phyloP scores from a whole-genome alignment of 2,888 invertebrate genomes.

The Drosophila recens region DNA sequence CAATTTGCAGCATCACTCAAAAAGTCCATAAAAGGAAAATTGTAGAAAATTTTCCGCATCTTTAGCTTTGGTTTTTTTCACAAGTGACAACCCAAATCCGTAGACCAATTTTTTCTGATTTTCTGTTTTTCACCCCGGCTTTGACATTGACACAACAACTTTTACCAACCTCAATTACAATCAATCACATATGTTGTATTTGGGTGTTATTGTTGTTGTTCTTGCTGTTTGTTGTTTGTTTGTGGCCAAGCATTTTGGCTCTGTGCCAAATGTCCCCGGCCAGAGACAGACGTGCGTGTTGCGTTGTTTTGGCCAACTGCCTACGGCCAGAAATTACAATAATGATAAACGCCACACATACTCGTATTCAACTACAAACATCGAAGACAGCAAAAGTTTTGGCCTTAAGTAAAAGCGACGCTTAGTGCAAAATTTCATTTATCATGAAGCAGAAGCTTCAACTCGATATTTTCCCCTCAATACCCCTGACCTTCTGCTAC shows the following conservation, averaged over 20 bases:
- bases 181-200: constrained; percentile 77
- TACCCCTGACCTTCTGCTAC: constrained; percentile 10
- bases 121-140: constrained; percentile 32
- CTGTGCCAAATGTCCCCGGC: constrained; percentile 49
- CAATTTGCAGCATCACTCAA: constrained; percentile 41
- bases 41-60: constrained; percentile 53
- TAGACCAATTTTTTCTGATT: constrained; percentile 49
- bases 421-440: constrained; percentile 70
- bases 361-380: constrained; percentile 9
- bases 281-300: constrained; percentile 51
- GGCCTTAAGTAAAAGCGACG: constrained; percentile 54
- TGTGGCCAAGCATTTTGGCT: constrained; percentile 55
- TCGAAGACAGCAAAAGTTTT: constrained; percentile 57
- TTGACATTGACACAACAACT: constrained; percentile 79
- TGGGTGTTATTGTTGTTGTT: constrained; percentile 34
- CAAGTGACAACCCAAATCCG: constrained; percentile 55
- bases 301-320: constrained; percentile 43
- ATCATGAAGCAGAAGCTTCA: constrained; percentile 51
- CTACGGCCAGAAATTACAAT: constrained; percentile 70
- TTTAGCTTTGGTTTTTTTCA: constrained; percentile 47
- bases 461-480: constrained; percentile 17
- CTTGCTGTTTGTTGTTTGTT: constrained; percentile 34
- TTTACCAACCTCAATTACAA: constrained; percentile 82
- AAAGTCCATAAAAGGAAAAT: constrained; percentile 35
- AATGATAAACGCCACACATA: constrained; percentile 54